Evolutionary conservation across 2,113 vertebrate species (phyloP), one percentile per base, ranked within the genome.

Genomic region (Nibea coibor): DNA sequence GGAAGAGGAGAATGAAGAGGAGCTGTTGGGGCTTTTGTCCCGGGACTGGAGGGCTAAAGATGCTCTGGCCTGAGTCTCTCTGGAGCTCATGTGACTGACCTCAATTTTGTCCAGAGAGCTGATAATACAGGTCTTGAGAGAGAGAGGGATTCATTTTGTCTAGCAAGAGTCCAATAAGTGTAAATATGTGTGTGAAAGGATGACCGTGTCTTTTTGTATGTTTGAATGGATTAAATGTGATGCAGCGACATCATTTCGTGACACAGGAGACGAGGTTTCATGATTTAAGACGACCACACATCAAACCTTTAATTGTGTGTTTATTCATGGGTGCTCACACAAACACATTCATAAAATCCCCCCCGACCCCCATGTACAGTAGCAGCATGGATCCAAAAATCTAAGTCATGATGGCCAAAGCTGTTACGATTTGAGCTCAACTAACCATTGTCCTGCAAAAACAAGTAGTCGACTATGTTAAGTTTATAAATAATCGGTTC

Each of bases 41-140:
- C 94, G 94, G 61, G 97, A 99, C 93, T 99, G 98, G 98, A 93
- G 98, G 74, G 98, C 97, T 51, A 99, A 99, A 90, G 98, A 97
- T 75, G 96, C 96, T 67, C 93, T 99, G 61, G 92, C 96, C 24
- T 99, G 94, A 93, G 42, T n/a, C 24, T 6, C 5, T 15, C 10
- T 4, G 7, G 3, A 47, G 17, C 56, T 71, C 10, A 39, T 61
- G 15, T 59, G 31, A 74, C 48, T 67, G 56, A 56, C 35, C 10
- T 26, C 3, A 35, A 3, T 16, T 75, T 61, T 75, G 10, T 72
- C 47, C 19, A 45, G 8, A 64, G 51, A 64, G n/a, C 22, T 63
- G n/a, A 54, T 26, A 47, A 57, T 73, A 3, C 20, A 12, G 8
- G 45, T 26, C 20, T 54, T 28, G 14, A 17, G 16, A 16, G 28